Base-by-base conservation (phyloP, 2,797 vertebrate species). In the Amblyopsis hoosieri region DNA sequence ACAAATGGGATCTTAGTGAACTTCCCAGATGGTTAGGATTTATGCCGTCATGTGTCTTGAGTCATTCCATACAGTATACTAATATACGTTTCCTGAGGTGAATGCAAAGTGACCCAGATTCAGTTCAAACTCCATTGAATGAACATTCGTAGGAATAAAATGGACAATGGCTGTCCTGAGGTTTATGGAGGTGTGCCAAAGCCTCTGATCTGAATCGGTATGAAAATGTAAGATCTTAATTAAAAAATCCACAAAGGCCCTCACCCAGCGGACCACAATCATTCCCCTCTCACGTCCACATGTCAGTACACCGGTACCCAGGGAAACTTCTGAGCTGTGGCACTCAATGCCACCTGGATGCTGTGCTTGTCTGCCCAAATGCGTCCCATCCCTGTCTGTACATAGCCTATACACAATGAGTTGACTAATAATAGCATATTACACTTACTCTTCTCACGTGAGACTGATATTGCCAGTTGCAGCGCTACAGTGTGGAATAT, bases 171-270 rank as follows among this genome's bases (percentile, higher is more conserved):
- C 54, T 37, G 67, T 63, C 66, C 62, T 48, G 23, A 71, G 63
- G 69, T 57, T 56, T 57, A 74, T 79, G 62, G 78, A 76, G 66
- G 15, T 45, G 3, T 12, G 62, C 72, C 74, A 90, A 91, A 92
- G 88, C 90, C 81, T 64, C 88, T 91, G 90, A 90, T 85, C 82
- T 2, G 90, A 90, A 90, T 88, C 82, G 51, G 77, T 62, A 71
- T 82, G 67, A 79, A 85, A 85, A 77, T 86, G 72, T 88, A 85
- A 85, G 87, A 82, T 89, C 89, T 87, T 76, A 87, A 79, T 78
- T 84, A 72, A 56, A 47, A 61, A 70, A 63, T 67, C 29, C 2
- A 10, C 4, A 45, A 45, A 37, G 33, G 12, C 12, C 11, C 57
- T 46, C 59, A 64, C n/a, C n/a, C 58, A 64, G 14, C 60, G 12